phyloP scores from a whole-genome alignment of 2,797 vertebrate genomes.

The Halcyon leucocephala region DNA sequence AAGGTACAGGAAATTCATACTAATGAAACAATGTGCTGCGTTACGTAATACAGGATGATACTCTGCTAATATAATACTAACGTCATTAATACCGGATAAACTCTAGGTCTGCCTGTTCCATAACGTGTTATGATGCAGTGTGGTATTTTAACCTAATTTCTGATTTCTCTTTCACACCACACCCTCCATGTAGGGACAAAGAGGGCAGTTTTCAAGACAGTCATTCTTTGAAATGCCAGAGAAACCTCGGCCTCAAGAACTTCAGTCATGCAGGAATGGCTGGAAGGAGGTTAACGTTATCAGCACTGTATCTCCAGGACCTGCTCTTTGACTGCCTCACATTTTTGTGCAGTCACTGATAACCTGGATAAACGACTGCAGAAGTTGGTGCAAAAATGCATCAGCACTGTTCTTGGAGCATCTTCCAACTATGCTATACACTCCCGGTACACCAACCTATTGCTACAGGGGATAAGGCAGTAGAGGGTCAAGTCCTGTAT shows the following conservation, averaged over 20 bases:
- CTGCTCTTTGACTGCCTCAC: not conserved
- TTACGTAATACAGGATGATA: constrained; percentile 64
- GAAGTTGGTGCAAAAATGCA: not conserved
- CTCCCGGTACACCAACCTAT: not conserved
- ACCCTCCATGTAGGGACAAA: not conserved
- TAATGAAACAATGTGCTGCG: constrained; percentile 55
- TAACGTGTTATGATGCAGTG: constrained; percentile 59
- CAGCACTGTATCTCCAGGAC: not conserved
- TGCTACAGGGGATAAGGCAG: constrained; percentile 33
- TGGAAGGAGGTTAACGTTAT: not conserved
- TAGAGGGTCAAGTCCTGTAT: not conserved
- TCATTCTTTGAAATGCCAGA: not conserved
- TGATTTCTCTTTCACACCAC: constrained; percentile 62
- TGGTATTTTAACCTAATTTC: constrained; percentile 76
- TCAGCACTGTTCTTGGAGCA: rapidly evolving
- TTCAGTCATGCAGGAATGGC: not conserved
- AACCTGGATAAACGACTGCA: not conserved
- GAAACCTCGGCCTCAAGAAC: not conserved
- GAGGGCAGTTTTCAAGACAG: not conserved
- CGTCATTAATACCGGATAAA: constrained; percentile 70
- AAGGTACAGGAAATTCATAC: constrained; percentile 56
- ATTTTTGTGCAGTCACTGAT: not conserved
- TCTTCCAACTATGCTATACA: not conserved
- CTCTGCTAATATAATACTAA: constrained; percentile 61
- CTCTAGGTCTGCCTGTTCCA: constrained; percentile 70